Evolutionary conservation across 1,140 invertebrate genomes (phyloP).

Genomic region (Pararge aegeria): DNA sequence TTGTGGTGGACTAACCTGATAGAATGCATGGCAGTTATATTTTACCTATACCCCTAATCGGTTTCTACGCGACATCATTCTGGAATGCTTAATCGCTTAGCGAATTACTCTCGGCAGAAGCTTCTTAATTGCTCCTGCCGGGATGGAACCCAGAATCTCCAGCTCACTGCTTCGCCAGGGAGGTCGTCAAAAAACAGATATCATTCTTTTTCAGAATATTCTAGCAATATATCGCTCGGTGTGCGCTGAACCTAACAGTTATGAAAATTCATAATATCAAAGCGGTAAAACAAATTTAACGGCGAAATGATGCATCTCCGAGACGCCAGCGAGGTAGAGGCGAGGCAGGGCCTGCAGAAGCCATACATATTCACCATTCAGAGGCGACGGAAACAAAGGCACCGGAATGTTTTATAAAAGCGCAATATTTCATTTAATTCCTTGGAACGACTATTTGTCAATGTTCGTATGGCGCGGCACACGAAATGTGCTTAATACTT

Average conservation of each 20-base stretch:
- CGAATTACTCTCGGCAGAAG: too few relatives aligned
- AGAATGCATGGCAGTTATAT: too few relatives aligned
- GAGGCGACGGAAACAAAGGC: constrained; percentile 24
- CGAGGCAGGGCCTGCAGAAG: background rate
- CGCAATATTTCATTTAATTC: constrained; percentile 41
- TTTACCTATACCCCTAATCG: too few relatives aligned
- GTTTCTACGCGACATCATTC: too few relatives aligned
- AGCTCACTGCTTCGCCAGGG: too few relatives aligned
- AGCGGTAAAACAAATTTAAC: constrained; percentile 12
- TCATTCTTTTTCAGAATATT: too few relatives aligned
- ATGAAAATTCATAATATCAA: constrained; percentile 18
- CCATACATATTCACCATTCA: constrained; percentile 29
- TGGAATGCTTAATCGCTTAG: too few relatives aligned
- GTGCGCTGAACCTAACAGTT: background rate
- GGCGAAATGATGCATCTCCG: constrained; percentile 13
- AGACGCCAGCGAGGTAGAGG: constrained; percentile 2
- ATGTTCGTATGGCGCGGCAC: constrained; percentile 14
- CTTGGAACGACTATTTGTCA: constrained; percentile 35
- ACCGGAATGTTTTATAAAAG: constrained; percentile 39
- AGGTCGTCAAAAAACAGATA: too few relatives aligned
- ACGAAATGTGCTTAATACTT: background rate
- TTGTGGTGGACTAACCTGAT: too few relatives aligned
- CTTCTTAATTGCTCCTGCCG: too few relatives aligned
- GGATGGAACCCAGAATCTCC: too few relatives aligned
- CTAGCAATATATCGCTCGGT: background rate